Conservation (phyloP, 2,888 invertebrate genomes). For the Mythimna lalbum region DNA sequence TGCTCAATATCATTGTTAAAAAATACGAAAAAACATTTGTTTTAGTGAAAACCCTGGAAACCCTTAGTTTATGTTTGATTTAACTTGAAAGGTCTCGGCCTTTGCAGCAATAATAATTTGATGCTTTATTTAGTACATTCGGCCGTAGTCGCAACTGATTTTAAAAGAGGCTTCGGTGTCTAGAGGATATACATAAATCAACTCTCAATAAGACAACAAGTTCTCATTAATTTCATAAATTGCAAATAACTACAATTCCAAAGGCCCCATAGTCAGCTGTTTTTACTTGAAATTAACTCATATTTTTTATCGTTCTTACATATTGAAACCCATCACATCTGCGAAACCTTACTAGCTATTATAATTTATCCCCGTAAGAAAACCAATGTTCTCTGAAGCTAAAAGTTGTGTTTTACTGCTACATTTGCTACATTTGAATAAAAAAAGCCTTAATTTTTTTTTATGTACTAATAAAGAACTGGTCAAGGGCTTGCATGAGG, state of each 20-base stretch:
- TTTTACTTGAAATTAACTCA: neutral
- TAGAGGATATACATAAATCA: too few species aligned
- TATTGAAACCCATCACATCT: neutral
- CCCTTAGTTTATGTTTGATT: constrained; percentile 27
- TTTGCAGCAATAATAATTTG: constrained; percentile 20
- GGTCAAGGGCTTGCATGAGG: neutral
- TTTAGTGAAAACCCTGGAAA: constrained; percentile 27
- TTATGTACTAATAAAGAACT: neutral
- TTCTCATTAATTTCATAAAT: neutral
- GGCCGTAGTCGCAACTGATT: too few species aligned
- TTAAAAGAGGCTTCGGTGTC: too few species aligned
- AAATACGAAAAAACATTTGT: constrained; percentile 8
- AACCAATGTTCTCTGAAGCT: neutral
- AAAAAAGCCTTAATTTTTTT: too few species aligned
- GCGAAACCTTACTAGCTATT: neutral
- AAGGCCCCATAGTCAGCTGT: neutral
- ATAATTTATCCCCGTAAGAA: neutral
- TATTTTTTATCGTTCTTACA: neutral
- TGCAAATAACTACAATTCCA: neutral
- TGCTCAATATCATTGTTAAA: too few species aligned
- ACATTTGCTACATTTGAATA: too few species aligned
- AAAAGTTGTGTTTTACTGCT: too few species aligned
- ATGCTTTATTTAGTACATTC: too few species aligned
- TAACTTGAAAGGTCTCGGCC: constrained; percentile 26
- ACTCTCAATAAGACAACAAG: too few species aligned